These are phyloP conservation scores for Eristalis intricaria DNA, from an alignment of 2,888 invertebrate genomes.

Conservation along the genomic window DNA sequence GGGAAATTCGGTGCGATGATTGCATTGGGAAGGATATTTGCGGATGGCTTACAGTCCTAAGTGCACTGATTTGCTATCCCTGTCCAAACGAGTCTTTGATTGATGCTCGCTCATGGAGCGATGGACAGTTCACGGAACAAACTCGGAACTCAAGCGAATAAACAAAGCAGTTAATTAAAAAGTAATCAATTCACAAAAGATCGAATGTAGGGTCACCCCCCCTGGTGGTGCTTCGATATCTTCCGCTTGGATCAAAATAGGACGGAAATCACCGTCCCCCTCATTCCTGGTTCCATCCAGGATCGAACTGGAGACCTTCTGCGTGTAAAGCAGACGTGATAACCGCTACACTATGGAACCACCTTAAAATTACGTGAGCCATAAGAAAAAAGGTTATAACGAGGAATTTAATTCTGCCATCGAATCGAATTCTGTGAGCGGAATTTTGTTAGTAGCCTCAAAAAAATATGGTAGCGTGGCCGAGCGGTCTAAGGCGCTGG, in stretches of 20 bases:
- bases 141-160: neutral
- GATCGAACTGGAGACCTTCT: slow-evolving; percentile 82
- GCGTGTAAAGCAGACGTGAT: slow-evolving; percentile 82
- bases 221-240: neutral
- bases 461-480: slow-evolving; percentile 56
- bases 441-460: neutral
- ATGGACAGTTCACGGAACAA: neutral
- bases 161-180: neutral
- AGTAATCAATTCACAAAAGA: neutral
- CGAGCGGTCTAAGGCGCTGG: slow-evolving; percentile 73
- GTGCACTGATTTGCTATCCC: neutral
- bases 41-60: neutral
- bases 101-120: neutral
- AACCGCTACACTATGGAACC: slow-evolving; percentile 82
- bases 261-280: neutral
- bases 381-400: neutral
- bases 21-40: neutral
- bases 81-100: neutral
- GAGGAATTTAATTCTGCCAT: neutral
- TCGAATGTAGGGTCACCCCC: neutral
- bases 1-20: slow-evolving; percentile 26
- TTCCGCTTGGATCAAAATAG: neutral
- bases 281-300: slow-evolving; percentile 80
- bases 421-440: neutral
- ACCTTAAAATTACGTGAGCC: neutral